Evolutionary conservation across 2,113 vertebrate species (phyloP).

Genomic region (Gambusia holbrooki): DNA sequence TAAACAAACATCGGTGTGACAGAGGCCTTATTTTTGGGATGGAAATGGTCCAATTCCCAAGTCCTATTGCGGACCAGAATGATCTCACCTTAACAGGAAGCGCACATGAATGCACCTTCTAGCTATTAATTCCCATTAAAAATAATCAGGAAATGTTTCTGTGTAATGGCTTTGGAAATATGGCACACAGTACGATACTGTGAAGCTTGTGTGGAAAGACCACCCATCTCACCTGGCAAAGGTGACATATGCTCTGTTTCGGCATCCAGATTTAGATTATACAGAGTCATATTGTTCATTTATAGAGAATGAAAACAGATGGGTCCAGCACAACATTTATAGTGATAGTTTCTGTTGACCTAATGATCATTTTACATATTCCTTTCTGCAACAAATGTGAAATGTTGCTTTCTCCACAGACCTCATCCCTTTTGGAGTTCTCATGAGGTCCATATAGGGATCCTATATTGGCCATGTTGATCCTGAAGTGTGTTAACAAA

Average conservation of each 20-base stretch:
- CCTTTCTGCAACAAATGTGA: neutral
- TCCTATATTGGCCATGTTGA: neutral
- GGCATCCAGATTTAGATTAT: slow-evolving; percentile 48
- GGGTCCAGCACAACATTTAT: slow-evolving; percentile 1
- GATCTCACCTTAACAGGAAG: slow-evolving; percentile 51
- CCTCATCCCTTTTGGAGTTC: neutral
- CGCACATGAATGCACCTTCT: slow-evolving; percentile 12
- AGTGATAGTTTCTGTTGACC: neutral
- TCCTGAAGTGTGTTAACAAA: neutral
- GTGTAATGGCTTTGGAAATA: slow-evolving; percentile 27
- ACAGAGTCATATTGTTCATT: slow-evolving; percentile 26
- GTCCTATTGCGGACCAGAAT: slow-evolving; percentile 32
- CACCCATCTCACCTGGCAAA: slow-evolving; percentile 32
- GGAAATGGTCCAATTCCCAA: slow-evolving; percentile 33
- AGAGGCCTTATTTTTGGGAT: slow-evolving; percentile 25
- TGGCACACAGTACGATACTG: slow-evolving; percentile 7
- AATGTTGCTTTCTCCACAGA: neutral
- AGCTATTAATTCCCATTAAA: slow-evolving; percentile 32
- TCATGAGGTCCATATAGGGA: neutral
- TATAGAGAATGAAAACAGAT: slow-evolving; percentile 30
- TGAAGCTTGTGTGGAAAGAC: slow-evolving; percentile 32
- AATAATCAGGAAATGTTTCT: slow-evolving; percentile 34
- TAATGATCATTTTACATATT: neutral
- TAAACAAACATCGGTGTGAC: slow-evolving; percentile 60
- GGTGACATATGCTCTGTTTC: slow-evolving; percentile 26